phyloP scores from a whole-genome alignment of 2,797 vertebrate species.

The Falco cherrug region DNA sequence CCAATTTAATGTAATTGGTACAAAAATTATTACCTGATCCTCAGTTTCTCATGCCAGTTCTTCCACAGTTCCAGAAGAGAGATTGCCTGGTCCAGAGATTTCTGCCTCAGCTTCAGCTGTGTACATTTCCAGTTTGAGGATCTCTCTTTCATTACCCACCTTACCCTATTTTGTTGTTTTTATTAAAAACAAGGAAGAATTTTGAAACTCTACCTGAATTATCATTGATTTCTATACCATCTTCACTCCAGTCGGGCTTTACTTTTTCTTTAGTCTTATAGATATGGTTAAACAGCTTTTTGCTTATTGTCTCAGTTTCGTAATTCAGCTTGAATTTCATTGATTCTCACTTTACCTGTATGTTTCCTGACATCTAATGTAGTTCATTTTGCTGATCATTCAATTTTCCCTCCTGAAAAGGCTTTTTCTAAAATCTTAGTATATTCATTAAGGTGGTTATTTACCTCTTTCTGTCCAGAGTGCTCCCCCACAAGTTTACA shows the following conservation, averaged over 20 bases:
- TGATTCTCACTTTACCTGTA: not conserved
- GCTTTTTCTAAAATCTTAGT: not conserved
- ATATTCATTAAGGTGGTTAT: not conserved
- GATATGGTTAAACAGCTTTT: not conserved
- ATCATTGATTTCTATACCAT: not conserved
- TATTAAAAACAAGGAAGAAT: not conserved
- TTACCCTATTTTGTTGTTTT: not conserved
- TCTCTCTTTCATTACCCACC: not conserved
- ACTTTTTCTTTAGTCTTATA: not conserved
- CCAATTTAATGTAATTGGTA: not conserved
- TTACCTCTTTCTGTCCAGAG: not conserved
- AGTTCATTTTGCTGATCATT: not conserved
- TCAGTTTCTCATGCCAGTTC: not conserved
- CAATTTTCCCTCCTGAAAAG: not conserved
- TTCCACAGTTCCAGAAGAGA: not conserved
- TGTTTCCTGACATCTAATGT: not conserved
- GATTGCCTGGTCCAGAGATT: not conserved
- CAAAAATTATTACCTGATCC: not conserved
- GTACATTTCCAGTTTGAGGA: not conserved
- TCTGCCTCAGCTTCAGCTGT: not conserved
- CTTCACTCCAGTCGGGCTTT: not conserved
- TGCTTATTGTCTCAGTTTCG: not conserved
- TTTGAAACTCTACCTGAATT: not conserved
- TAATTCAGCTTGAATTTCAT: not conserved
- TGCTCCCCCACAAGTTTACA: not conserved